Evolutionary conservation across 2,888 invertebrate species (phyloP), one percentile per base, ranked within the genome.

Genomic region (Peribatodes rhomboidaria): DNA sequence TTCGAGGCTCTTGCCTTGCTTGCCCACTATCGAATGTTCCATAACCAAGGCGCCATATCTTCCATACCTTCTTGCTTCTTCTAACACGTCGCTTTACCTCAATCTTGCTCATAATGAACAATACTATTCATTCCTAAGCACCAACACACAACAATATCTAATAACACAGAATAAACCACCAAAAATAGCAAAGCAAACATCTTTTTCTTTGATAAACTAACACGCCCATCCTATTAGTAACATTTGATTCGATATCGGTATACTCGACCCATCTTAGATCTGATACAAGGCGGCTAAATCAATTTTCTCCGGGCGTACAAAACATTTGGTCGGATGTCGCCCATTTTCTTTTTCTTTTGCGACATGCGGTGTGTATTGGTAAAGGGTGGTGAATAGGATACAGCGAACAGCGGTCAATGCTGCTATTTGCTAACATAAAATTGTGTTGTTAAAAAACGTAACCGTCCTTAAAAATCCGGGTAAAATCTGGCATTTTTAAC

Each of bases 321-420:
- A 84, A 85, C 82, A 84, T 85, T 84, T 80, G 78, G 78, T 73
- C 72, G 70, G 75, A 76, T 75, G 77, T 72, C 50, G 76, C 75
- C 57, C 76, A 79, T 84, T 83, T 83, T 83, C 76, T 75, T 80
- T 83, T 78, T 68, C 68, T 63, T 68, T 72, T 62, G 64, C 75
- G 75, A 72, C 74, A 73, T 70, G 72, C 62, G 74, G 77, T 78
- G 69, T 78, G 74, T 81, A 76, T 81, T 78, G 72, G 66, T 42
- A 18, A 41, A 20, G 50, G 20, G 54, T 50, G 22, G 16, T 13
- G 16, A 35, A 0, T n/a, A 18, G 10, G 27, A 58, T 27, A 47
- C 60, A 1, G 27, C 27, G 27, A 27, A 4, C 9, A 67, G 65
- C 69, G 63, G 41, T 41, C 14, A 27, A 9, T 27, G 14, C n/a